Percentiles rank a stretch among this genome's conserved stretches.
phyloP scores from a whole-genome alignment of 2,113 vertebrate species.

The Psilopsiagon aymara region DNA sequence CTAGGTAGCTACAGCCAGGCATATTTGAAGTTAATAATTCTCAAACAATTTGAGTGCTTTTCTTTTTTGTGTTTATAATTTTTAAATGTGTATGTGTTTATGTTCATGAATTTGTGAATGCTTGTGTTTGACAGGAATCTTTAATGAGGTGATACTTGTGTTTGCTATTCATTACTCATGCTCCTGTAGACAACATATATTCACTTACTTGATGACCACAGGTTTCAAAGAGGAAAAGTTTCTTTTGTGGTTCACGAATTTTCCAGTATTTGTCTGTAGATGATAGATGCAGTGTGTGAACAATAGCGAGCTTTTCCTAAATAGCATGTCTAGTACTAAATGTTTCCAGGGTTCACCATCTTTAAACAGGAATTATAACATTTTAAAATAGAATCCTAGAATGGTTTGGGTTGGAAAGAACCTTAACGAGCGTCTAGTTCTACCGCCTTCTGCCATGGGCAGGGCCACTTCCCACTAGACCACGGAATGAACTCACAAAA shows the following conservation, averaged over 20 bases:
- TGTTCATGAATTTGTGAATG: background rate
- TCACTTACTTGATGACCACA: background rate
- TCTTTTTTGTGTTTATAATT: background rate
- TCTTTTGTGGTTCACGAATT: background rate
- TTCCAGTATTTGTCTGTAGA: background rate
- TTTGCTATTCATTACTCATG: background rate
- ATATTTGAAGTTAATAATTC: background rate
- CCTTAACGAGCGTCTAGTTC: background rate
- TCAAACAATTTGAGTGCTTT: background rate
- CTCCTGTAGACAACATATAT: background rate
- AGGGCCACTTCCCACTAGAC: background rate
- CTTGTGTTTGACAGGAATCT: background rate
- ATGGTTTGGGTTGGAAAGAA: background rate
- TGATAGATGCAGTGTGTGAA: background rate
- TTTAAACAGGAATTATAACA: background rate
- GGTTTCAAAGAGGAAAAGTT: background rate
- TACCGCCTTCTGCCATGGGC: background rate
- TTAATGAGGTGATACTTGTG: background rate
- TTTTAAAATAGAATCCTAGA: background rate
- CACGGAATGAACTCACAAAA: background rate
- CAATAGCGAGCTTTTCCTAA: background rate
- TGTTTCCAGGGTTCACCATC: background rate
- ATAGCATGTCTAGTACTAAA: background rate
- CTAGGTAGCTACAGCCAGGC: background rate
- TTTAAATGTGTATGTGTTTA: background rate